Evolutionary conservation across 2,888 invertebrate genomes (phyloP).

Genomic region (Luffia ferchaultella): DNA sequence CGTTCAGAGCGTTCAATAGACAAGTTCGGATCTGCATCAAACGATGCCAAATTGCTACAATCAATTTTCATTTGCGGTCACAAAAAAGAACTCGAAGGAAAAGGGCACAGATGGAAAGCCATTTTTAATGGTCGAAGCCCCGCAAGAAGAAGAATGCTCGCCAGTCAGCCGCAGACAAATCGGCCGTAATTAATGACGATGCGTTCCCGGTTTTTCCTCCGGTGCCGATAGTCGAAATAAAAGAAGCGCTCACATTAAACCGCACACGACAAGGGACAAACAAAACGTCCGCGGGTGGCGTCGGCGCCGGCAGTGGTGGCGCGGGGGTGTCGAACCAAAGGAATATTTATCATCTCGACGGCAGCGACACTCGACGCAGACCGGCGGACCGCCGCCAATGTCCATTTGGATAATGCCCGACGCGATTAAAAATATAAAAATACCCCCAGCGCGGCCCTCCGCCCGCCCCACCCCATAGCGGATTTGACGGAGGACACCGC

Average conservation of each 20-base stretch:
- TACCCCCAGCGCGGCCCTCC: slow-evolving; percentile 35
- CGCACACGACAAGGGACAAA: slow-evolving; percentile 38
- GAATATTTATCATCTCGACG: slow-evolving; percentile 64
- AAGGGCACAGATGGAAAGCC: slow-evolving; percentile 37
- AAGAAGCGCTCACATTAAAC: slow-evolving; percentile 34
- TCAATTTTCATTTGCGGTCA: slow-evolving; percentile 52
- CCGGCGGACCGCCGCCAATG: slow-evolving; percentile 52
- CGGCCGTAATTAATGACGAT: slow-evolving; percentile 58
- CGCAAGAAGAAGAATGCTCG: slow-evolving; percentile 40
- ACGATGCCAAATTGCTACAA: slow-evolving; percentile 47
- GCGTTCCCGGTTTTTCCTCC: slow-evolving; percentile 41
- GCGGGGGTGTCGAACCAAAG: slow-evolving; percentile 59
- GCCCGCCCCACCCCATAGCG: slow-evolving; percentile 27
- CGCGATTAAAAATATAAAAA: slow-evolving; percentile 68
- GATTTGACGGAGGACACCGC: slow-evolving; percentile 63
- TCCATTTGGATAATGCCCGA: slow-evolving; percentile 67
- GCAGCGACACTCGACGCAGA: slow-evolving; percentile 51
- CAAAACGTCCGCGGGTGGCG: slow-evolving; percentile 28
- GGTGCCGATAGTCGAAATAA: slow-evolving; percentile 44
- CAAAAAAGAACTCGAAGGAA: slow-evolving; percentile 16
- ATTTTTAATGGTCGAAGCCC: slow-evolving; percentile 53
- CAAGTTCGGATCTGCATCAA: slow-evolving; percentile 44
- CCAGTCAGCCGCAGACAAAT: slow-evolving; percentile 58
- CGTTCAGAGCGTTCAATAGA: slow-evolving; percentile 38
- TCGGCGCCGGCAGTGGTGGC: slow-evolving; percentile 19